phyloP scores from a whole-genome alignment of 2,113 vertebrate species.

The Halichoerus grypus region DNA sequence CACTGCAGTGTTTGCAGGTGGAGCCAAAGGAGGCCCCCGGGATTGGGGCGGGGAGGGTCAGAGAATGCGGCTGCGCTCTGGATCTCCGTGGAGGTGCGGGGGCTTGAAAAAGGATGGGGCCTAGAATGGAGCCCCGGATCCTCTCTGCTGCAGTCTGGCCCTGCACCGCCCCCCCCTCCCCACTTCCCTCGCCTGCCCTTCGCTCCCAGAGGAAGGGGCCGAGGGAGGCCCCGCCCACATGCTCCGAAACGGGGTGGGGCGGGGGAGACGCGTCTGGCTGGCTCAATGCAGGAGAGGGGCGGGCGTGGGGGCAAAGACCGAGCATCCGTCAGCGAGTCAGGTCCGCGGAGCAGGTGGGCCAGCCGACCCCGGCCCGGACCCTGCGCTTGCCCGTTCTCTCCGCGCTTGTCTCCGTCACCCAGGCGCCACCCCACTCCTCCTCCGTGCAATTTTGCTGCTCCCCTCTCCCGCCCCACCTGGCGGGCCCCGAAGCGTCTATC shows the following conservation, averaged over 20 bases:
- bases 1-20: conserved; percentile 77
- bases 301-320: not conserved
- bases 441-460: not conserved
- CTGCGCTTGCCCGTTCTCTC: conserved; percentile 44
- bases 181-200: not conserved
- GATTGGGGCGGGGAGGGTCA: conserved; percentile 58
- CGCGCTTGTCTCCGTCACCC: not conserved
- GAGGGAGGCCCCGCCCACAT: conserved; percentile 16
- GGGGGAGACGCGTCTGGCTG: not conserved
- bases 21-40: conserved; percentile 7
- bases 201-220: not conserved
- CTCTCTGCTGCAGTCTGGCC: not conserved
- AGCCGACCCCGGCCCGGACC: not conserved
- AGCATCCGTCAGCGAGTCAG: not conserved
- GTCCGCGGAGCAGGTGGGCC: conserved; percentile 74
- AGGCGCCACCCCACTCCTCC: conserved; percentile 76
- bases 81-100: not conserved
- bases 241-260: not conserved
- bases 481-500: not conserved
- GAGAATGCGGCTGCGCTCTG: conserved; percentile 64
- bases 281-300: conserved; percentile 78
- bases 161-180: not conserved
- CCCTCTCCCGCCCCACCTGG: not conserved
- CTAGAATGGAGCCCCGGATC: not conserved
- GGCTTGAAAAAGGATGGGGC: conserved; percentile 42